Evolutionary conservation across 2,797 vertebrate genomes (phyloP), one percentile per base, ranked within the genome.

Genomic region (Sphaeramia orbicularis): DNA sequence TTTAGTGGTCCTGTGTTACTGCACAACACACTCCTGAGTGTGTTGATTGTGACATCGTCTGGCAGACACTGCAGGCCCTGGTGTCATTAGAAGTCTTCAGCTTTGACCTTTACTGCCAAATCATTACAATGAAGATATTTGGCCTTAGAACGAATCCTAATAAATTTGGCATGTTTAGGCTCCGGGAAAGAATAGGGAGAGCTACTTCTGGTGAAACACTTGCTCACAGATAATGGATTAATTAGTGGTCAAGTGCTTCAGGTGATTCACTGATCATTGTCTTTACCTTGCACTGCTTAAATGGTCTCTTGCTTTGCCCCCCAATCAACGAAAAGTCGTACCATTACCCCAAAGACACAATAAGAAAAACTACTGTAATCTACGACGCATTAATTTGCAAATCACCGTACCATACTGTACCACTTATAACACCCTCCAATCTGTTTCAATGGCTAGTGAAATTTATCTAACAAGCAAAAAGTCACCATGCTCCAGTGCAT

Each of bases 61-160:
- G 88, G 78, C 87, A 87, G 78, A 78, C 71, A 86, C 82, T 67
- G 60, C 78, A 35, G 82, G 80, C 74, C 58, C 70, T 38, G 37
- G 71, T 85, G 85, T 87, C 77, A 86, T 91, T 81, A 83, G 75
- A 77, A 83, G 90, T 90, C 81, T 63, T 81, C 68, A 76, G 50
- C 10, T 10, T 45, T 92, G 91, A 93, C 90, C 91, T 93, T 93
- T 92, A 76, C 75, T 73, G 42, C 65, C 68, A 79, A 83, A 86
- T 85, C 74, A 84, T 78, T 48, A 55, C 71, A 71, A 84, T 85
- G 79, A 90, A 88, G 87, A 81, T 79, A 81, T 89, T 44, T 62
- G 47, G 60, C 57, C 74, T 80, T 27, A 44, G 57, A 82, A 71
- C 61, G 82, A 87, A 85, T 91, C 62, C 52, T 74, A 89, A 91